phyloP scores from a whole-genome alignment of 2,113 vertebrate genomes.

The Varanus salvator region DNA sequence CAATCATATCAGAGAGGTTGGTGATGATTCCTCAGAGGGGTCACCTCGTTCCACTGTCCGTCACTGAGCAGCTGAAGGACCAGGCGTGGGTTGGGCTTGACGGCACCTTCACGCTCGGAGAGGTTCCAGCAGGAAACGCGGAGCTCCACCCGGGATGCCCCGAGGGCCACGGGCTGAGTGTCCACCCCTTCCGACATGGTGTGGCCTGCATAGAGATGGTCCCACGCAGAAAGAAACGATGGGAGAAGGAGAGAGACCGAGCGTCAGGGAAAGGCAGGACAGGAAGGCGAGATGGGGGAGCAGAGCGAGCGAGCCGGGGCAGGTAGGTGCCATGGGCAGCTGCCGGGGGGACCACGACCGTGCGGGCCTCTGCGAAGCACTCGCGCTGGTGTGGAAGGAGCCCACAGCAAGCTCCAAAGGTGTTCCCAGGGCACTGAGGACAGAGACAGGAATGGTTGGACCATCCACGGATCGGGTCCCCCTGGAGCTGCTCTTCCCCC shows the following conservation, averaged over 20 bases:
- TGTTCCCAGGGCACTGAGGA: too few species aligned
- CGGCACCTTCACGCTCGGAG: conserved; percentile 83
- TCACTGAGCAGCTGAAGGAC: conserved; percentile 87
- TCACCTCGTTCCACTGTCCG: conserved; percentile 89
- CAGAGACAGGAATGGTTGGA: too few species aligned
- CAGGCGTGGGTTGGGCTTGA: conserved; percentile 87
- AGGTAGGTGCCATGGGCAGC: too few species aligned
- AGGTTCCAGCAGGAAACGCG: conserved; percentile 87
- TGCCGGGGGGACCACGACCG: too few species aligned
- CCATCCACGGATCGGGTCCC: too few species aligned
- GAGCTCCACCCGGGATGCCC: conserved; percentile 88
- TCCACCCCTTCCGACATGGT: conserved; percentile 79
- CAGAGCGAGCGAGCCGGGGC: not conserved
- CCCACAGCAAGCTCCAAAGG: too few species aligned
- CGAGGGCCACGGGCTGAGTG: conserved; percentile 86
- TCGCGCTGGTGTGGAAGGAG: too few species aligned
- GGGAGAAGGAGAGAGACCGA: not conserved
- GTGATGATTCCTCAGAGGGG: too few species aligned
- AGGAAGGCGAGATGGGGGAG: not conserved
- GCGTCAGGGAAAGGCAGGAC: conserved; percentile 2
- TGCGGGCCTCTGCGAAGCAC: too few species aligned
- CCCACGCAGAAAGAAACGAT: not conserved
- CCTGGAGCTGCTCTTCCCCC: too few species aligned
- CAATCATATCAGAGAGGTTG: too few species aligned
- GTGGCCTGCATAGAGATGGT: conserved; percentile 13